Evolutionary conservation across 2,113 vertebrate genomes (phyloP).

Genomic region (Fulmarus glacialis): DNA sequence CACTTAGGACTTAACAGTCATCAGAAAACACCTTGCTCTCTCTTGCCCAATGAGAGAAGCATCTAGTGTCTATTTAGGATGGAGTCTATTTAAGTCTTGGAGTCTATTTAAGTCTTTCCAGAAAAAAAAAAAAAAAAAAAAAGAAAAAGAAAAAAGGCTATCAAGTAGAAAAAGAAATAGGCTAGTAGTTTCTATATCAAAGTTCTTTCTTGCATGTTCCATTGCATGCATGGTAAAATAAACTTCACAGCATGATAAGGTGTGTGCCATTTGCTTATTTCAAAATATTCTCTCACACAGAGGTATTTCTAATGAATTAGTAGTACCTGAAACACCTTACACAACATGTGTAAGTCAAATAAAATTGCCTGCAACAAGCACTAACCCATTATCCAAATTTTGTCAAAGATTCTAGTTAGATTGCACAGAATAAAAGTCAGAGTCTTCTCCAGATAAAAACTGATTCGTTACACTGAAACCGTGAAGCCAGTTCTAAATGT

Average conservation of each 20-base stretch:
- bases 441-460: slow-evolving; percentile 52
- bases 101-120: not conserved
- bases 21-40: not conserved
- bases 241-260: not conserved
- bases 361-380: slow-evolving; percentile 23
- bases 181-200: not conserved
- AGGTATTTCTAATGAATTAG: not conserved
- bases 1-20: not conserved
- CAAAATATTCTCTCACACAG: not conserved
- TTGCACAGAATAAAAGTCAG: not conserved
- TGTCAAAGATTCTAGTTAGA: slow-evolving; percentile 21
- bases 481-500: slow-evolving; percentile 41
- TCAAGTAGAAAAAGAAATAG: not conserved
- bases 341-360: not conserved
- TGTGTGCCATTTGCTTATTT: slow-evolving; percentile 7
- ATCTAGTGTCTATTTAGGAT: not conserved
- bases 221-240: not conserved
- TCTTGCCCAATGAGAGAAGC: not conserved
- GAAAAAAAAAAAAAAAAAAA: not conserved
- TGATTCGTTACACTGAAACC: not conserved
- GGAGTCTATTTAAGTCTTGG: not conserved
- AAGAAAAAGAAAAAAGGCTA: not conserved
- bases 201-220: not conserved
- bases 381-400: slow-evolving; percentile 42
- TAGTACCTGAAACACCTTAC: slow-evolving; percentile 18